These are phyloP conservation scores for Drosophila hamatofila DNA, from an alignment of 2,888 invertebrate species.

Conservation along the genomic window DNA sequence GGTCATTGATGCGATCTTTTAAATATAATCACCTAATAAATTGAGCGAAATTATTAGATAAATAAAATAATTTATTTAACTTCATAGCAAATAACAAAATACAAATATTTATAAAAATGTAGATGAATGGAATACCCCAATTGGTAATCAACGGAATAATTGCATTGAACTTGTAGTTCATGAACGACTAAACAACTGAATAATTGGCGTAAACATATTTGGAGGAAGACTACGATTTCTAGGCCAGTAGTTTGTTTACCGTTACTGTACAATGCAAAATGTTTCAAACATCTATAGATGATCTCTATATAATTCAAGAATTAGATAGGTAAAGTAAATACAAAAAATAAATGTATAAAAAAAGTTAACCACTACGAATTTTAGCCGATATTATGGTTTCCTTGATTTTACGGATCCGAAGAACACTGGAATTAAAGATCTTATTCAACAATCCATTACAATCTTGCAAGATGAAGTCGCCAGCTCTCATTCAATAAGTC, in stretches of 20 bases:
- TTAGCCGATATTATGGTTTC: constrained; percentile 96
- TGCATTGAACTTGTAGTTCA: constrained; percentile 1
- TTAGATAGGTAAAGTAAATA: constrained; percentile 38
- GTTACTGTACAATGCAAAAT: constrained; percentile 17
- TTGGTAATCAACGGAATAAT: neutral
- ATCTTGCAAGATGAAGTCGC: constrained; percentile 94
- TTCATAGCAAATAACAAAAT: too few relatives aligned
- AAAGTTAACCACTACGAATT: constrained; percentile 57
- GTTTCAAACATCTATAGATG: constrained; percentile 35
- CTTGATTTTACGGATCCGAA: constrained; percentile 92
- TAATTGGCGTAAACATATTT: constrained; percentile 1
- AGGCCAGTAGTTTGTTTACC: too few relatives aligned
- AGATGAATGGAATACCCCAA: neutral
- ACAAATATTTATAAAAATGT: too few relatives aligned
- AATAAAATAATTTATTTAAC: too few relatives aligned
- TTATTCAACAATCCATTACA: constrained; percentile 94
- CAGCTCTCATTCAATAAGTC: constrained; percentile 89
- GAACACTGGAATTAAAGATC: constrained; percentile 91
- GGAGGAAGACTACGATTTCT: too few relatives aligned
- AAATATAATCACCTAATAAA: too few relatives aligned
- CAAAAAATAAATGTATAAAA: too few relatives aligned
- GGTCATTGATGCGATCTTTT: too few relatives aligned
- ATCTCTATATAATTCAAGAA: constrained; percentile 35
- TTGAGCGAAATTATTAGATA: too few relatives aligned
- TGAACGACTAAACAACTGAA: neutral